Conservation (phyloP, 2,888 invertebrate species). For the Pilophorus perplexus region DNA sequence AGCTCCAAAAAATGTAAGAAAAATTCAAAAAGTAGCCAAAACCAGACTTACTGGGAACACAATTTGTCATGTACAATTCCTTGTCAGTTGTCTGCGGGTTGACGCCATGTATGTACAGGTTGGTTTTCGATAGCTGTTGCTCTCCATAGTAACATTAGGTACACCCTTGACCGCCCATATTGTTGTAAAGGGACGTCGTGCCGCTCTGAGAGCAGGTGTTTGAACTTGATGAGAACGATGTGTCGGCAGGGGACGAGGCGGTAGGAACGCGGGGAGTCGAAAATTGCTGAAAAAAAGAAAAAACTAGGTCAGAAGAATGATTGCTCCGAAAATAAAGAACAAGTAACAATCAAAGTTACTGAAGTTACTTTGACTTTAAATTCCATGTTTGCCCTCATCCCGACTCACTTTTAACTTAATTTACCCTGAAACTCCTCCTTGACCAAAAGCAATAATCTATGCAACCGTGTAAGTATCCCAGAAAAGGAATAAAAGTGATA, state of each 20-base stretch:
- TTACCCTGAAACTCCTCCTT: too few relatives aligned
- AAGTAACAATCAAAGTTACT: too few relatives aligned
- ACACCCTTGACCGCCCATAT: conserved; percentile 51
- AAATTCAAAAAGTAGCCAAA: too few relatives aligned
- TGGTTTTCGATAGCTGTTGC: conserved; percentile 92
- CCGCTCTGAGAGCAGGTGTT: conserved; percentile 82
- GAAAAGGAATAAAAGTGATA: too few relatives aligned
- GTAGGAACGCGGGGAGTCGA: conserved; percentile 69
- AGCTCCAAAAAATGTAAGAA: too few relatives aligned
- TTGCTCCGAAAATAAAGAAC: too few relatives aligned
- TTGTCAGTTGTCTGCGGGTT: conserved; percentile 94
- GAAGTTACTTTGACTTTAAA: too few relatives aligned
- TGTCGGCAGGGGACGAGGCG: conserved; percentile 83
- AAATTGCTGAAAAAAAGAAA: conserved; percentile 34
- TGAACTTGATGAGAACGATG: conserved; percentile 69
- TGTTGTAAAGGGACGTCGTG: conserved; percentile 74
- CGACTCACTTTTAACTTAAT: too few relatives aligned
- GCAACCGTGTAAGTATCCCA: too few relatives aligned
- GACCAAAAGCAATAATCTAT: too few relatives aligned
- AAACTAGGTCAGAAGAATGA: not conserved
- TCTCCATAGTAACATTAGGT: conserved; percentile 55
- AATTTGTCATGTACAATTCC: conserved; percentile 90
- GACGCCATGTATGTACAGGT: conserved; percentile 95
- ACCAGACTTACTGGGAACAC: conserved; percentile 85
- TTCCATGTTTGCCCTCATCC: too few relatives aligned